Evolutionary conservation across 2,888 invertebrate genomes (phyloP).

Genomic region (Drosophila kambysellisi): DNA sequence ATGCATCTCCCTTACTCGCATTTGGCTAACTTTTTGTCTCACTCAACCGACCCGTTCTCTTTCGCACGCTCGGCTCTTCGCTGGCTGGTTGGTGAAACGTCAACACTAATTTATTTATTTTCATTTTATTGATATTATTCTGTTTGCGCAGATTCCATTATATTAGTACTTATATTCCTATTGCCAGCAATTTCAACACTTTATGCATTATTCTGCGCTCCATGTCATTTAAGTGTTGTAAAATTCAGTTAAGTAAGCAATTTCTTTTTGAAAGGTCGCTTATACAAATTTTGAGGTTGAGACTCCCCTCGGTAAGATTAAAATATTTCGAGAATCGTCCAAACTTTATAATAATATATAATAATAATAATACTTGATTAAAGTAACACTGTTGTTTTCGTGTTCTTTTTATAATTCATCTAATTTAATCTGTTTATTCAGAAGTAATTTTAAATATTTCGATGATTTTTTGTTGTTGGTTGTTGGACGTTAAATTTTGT

Average conservation of each 20-base stretch:
- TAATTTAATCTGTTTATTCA: background rate
- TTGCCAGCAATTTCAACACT: constrained; percentile 31
- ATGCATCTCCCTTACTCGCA: constrained; percentile 23
- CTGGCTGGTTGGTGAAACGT: constrained; percentile 39
- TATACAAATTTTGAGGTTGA: too few relatives aligned
- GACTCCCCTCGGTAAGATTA: too few relatives aligned
- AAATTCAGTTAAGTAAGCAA: constrained; percentile 10
- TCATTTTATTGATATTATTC: constrained; percentile 67
- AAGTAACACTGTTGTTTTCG: too few relatives aligned
- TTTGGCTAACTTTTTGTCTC: constrained; percentile 1
- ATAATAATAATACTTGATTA: too few relatives aligned
- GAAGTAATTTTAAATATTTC: background rate
- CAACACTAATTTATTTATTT: constrained; percentile 67
- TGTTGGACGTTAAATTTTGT: background rate
- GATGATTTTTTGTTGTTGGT: background rate
- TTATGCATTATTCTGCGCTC: constrained; percentile 33
- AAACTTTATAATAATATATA: background rate
- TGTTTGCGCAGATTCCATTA: constrained; percentile 67
- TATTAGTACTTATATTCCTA: constrained; percentile 31
- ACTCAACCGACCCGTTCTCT: constrained; percentile 9
- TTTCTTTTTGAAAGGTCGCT: constrained; percentile 1
- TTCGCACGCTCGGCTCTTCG: constrained; percentile 11
- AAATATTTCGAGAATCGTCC: background rate
- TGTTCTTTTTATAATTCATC: too few relatives aligned
- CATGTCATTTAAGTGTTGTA: constrained; percentile 35